Conservation (phyloP, 2,888 invertebrate species). For the Limnephilus lunatus region DNA sequence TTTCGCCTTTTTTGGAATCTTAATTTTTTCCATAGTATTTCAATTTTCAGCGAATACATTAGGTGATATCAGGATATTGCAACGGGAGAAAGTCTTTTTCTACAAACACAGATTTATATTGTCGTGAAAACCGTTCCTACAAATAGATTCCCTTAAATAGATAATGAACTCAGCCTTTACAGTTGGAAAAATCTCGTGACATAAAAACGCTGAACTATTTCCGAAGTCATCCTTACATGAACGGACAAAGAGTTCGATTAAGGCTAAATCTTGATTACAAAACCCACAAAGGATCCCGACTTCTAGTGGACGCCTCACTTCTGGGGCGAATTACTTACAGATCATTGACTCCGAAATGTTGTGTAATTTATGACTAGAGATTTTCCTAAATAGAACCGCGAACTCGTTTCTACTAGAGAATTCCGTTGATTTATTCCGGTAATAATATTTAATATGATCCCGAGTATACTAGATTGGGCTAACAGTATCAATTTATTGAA, state of each 20-base stretch:
- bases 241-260: neutral
- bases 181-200: neutral
- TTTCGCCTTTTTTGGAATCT: too few relatives aligned
- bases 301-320: neutral
- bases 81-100: neutral
- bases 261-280: neutral
- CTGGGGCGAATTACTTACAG: neutral
- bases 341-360: slow-evolving; percentile 15
- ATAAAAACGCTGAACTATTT: neutral
- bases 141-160: neutral
- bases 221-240: neutral
- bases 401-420: neutral
- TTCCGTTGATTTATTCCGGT: neutral
- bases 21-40: too few relatives aligned
- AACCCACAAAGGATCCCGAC: neutral
- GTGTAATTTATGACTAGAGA: slow-evolving; percentile 15
- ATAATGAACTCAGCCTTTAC: neutral
- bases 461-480: neutral
- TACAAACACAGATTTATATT: neutral
- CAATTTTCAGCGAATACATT: too few relatives aligned
- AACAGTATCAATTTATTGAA: neutral
- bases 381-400: neutral
- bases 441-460: neutral
- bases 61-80: neutral
- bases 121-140: neutral